These are phyloP conservation scores for Eurois occulta DNA, from an alignment of 2,888 invertebrate species.

Conservation along the genomic window DNA sequence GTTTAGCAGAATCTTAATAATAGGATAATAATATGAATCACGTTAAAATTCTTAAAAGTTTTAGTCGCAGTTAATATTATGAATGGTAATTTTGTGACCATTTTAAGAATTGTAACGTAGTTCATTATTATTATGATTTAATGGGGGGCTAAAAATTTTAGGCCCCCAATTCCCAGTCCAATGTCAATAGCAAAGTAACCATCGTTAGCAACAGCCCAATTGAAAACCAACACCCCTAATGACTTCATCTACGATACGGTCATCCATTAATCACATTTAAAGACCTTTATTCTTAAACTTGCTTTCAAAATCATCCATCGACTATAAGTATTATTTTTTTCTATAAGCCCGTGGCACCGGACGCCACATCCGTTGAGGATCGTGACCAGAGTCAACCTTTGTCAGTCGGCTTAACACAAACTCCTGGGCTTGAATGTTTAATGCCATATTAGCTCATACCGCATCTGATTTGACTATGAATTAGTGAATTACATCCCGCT, in stretches of 20 bases:
- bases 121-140: no score
- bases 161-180: no score
- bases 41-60: no score
- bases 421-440: constrained; percentile 82
- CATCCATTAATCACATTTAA: constrained; percentile 38
- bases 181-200: background rate
- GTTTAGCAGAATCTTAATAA: no score
- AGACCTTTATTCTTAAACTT: constrained; percentile 60
- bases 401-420: constrained; percentile 76
- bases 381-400: constrained; percentile 83
- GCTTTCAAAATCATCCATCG: constrained; percentile 67
- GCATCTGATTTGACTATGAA: constrained; percentile 70
- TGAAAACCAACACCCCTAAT: background rate
- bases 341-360: constrained; percentile 76
- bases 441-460: constrained; percentile 81
- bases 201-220: background rate
- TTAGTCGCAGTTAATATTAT: no score
- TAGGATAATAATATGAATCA: no score
- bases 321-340: constrained; percentile 70
- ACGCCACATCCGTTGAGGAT: constrained; percentile 85
- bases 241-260: background rate
- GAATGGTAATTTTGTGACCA: no score
- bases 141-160: no score
- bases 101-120: no score
- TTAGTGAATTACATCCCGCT: constrained; percentile 47